phyloP scores from a whole-genome alignment of 2,797 vertebrate genomes.

The Hemitrygon akajei region DNA sequence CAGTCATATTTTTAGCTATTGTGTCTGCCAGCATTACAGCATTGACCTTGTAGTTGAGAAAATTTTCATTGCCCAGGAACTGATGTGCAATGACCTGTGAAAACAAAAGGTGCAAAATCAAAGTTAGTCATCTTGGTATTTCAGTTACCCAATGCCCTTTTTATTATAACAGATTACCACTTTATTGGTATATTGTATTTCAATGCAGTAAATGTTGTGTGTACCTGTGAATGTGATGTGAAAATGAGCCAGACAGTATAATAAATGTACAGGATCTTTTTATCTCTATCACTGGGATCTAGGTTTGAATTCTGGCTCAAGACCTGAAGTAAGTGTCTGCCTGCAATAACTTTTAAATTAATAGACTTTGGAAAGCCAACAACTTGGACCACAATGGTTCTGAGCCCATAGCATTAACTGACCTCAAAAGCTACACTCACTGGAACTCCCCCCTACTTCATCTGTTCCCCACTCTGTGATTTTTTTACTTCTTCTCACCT shows the following conservation, averaged over 20 bases:
- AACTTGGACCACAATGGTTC: not conserved
- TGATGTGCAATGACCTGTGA: not conserved
- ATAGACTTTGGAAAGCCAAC: slow-evolving; percentile 29
- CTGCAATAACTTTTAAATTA: slow-evolving; percentile 23
- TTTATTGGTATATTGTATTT: slow-evolving; percentile 12
- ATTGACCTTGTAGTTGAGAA: not conserved
- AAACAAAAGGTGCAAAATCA: not conserved
- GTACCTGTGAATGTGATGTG: not conserved
- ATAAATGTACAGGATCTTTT: not conserved
- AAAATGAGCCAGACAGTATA: not conserved
- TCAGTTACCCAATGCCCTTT: not conserved
- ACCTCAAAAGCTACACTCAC: slow-evolving; percentile 18
- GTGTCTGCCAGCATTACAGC: not conserved
- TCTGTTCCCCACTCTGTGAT: no score
- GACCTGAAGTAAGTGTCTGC: not conserved
- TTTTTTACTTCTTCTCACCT: no score
- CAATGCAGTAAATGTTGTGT: not conserved
- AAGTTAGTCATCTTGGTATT: not conserved
- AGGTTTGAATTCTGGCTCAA: not conserved
- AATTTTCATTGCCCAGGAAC: not conserved
- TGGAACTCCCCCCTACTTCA: not conserved
- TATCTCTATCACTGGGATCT: not conserved
- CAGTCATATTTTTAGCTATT: not conserved
- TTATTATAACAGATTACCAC: not conserved
- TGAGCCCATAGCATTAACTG: slow-evolving; percentile 17